phyloP scores from a whole-genome alignment of 2,888 invertebrate genomes.

The Acanthopleura granulata region DNA sequence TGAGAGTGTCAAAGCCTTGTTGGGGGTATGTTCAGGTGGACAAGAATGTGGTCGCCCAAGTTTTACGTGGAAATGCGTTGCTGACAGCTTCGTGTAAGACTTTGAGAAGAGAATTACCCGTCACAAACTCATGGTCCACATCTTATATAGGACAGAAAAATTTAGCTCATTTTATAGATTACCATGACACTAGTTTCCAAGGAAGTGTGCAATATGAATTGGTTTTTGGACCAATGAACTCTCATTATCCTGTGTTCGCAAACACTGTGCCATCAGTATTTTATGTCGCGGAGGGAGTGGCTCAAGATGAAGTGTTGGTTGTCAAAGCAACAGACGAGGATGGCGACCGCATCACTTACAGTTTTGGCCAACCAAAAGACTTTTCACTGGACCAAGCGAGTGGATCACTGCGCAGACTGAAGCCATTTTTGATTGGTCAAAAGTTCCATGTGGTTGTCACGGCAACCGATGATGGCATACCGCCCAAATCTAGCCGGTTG shows the following conservation, averaged over 20 bases:
- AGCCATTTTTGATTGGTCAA: not conserved
- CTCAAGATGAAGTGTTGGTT: constrained; percentile 1
- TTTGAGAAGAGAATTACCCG: not conserved
- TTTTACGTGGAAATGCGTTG: not conserved
- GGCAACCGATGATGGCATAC: constrained; percentile 26
- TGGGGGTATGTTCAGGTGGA: constrained; percentile 30
- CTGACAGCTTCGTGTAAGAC: not conserved
- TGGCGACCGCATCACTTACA: constrained; percentile 18
- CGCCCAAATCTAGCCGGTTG: constrained; percentile 17
- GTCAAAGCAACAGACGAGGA: constrained; percentile 27
- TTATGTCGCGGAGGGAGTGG: not conserved
- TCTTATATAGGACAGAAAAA: not conserved
- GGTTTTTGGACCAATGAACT: constrained; percentile 1
- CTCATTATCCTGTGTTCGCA: not conserved
- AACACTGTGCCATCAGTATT: not conserved
- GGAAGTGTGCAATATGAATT: constrained; percentile 13
- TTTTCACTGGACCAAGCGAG: constrained; percentile 20
- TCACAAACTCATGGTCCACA: not conserved
- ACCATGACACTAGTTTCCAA: not conserved
- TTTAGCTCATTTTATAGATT: not conserved
- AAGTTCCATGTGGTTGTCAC: not conserved
- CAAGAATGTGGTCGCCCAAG: constrained; percentile 29
- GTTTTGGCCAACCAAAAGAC: not conserved
- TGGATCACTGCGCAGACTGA: constrained; percentile 14
- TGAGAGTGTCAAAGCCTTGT: not conserved